Percentiles rank a stretch among this genome's conserved stretches.
Conservation (phyloP, 2,113 vertebrate genomes). For the Cyanoderma ruficeps region DNA sequence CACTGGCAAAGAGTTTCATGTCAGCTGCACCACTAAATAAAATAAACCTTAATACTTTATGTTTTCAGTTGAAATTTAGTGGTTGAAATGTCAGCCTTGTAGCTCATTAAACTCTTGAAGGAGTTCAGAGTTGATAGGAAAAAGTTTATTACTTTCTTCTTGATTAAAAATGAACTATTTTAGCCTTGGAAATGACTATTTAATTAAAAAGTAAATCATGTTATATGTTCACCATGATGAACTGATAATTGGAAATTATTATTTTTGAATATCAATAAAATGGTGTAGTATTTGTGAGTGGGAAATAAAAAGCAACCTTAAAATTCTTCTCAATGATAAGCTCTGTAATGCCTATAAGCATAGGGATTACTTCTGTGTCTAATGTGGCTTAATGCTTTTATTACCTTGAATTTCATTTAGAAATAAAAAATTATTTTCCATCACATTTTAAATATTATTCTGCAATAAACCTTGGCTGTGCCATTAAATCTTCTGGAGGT, state of each 20-base stretch:
- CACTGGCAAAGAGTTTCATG: not conserved
- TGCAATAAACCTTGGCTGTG: conserved; percentile 19
- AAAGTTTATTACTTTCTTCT: conserved; percentile 31
- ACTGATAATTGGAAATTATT: conserved; percentile 51
- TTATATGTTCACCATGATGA: conserved; percentile 40
- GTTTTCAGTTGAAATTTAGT: conserved; percentile 32
- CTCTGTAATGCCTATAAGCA: not conserved
- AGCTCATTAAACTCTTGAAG: conserved; percentile 50
- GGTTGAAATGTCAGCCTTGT: conserved; percentile 20
- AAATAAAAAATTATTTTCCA: not conserved
- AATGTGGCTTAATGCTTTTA: conserved; percentile 23
- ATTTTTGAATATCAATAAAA: conserved; percentile 47
- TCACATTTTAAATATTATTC: conserved; percentile 33
- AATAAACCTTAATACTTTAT: not conserved
- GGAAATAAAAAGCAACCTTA: conserved; percentile 1
- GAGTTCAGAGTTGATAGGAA: conserved; percentile 10
- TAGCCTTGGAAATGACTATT: conserved; percentile 20
- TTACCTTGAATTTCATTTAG: not conserved
- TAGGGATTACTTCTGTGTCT: not conserved
- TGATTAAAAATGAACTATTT: conserved; percentile 60
- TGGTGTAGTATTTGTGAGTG: not conserved
- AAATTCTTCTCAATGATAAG: not conserved
- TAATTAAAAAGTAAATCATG: conserved; percentile 62
- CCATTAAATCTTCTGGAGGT: not conserved
- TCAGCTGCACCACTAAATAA: conserved; percentile 17